A percentile compares a stretch with the other conserved stretches of the same genome.
phyloP scores from a whole-genome alignment of 2,113 vertebrate genomes.

The Piaya cayana region DNA sequence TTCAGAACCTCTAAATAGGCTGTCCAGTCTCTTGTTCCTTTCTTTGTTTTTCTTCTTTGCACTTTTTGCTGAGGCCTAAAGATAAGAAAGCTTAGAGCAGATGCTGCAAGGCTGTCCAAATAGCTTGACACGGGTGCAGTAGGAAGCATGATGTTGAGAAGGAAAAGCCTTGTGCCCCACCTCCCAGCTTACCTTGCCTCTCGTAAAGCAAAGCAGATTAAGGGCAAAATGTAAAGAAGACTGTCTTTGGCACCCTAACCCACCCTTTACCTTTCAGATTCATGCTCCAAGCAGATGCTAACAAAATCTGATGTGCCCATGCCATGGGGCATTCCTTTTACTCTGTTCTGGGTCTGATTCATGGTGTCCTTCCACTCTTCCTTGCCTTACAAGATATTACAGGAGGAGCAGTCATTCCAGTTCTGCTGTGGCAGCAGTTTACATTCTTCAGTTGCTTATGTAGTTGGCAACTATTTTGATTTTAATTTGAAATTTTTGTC shows the following conservation, averaged over 20 bases:
- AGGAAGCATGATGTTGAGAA: not conserved
- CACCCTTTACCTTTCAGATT: not conserved
- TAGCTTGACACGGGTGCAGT: accelerated
- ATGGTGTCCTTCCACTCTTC: not conserved
- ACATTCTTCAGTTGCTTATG: not conserved
- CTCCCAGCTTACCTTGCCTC: not conserved
- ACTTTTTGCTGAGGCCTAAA: not conserved
- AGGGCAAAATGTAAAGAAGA: not conserved
- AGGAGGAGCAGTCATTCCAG: not conserved
- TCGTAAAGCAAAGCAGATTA: not conserved
- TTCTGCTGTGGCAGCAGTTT: not conserved
- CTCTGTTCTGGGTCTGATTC: not conserved
- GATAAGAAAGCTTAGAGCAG: not conserved
- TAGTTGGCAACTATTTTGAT: not conserved
- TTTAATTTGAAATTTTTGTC: not conserved
- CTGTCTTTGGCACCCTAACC: not conserved
- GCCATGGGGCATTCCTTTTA: not conserved
- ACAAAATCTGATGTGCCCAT: not conserved
- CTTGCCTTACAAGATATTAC: not conserved
- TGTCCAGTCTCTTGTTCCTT: not conserved
- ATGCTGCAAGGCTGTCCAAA: not conserved
- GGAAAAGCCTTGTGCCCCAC: not conserved
- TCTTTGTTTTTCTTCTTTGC: not conserved
- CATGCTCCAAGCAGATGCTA: not conserved
- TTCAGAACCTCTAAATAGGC: not conserved